Base-by-base conservation (phyloP, 1,140 invertebrate species). In the Drosophila navojoa region DNA sequence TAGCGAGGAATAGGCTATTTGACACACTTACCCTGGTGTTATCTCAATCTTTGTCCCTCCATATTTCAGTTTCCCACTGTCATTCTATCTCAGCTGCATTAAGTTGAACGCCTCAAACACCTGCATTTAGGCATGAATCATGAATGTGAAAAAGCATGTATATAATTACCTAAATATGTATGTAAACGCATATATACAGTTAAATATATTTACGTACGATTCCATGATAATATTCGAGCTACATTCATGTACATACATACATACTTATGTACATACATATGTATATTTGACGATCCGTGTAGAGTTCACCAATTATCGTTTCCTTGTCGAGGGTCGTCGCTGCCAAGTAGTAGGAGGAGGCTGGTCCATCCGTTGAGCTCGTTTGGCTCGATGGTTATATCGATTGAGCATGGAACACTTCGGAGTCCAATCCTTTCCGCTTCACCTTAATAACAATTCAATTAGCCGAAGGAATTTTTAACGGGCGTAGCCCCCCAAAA, bases 81-180 rank as follows among this genome's bases (percentile, higher is more conserved):
- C 6, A 2, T 0, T 15, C 25, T 19, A 6, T 15, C 19, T 29
- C 22, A 22, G 5, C 22, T 22, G 19, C 11, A 25, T 22, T 11
- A 58, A 45, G 40, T 58, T 40, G 22, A 58, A 45, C 9, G 22
- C 22, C n/a, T 47, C 3, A 19, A 59, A 59, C 57, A 59, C 57
- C 57, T 59, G 57, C 57, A 19, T 44, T 35, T 59, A 10, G 11
- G 25, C 42, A 47, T 59, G 57, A 59, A 47, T 59, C 57, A 59
- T 44, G 55, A 29, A 58, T 42, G n/a, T 16, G 25, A n/a, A 52
- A 10, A 53, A 45, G 42, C 42, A 45, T 45, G 42, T 35, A 29
- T 58, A 58, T 47, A 47, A 45, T 29, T 38, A 7, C 11, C 25
- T 9, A 45, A 19, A 29, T 29, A 29, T 29, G 11, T 16, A 45